These are phyloP conservation scores for Sturnira hondurensis DNA, from an alignment of 2,113 vertebrate species.

Conservation along the genomic window DNA sequence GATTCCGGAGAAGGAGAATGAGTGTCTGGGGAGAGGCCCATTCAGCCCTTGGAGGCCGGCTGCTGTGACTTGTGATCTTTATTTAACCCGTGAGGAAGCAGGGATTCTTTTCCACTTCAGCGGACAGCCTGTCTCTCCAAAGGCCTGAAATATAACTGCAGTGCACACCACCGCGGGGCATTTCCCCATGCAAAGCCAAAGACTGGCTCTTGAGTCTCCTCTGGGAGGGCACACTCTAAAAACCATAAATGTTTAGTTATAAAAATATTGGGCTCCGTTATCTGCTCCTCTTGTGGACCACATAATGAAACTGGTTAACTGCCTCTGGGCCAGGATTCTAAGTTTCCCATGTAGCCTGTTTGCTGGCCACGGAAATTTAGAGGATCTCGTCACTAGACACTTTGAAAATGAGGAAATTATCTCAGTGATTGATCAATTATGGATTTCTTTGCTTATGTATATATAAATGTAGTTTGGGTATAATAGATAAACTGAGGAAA, in stretches of 20 bases:
- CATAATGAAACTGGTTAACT: background rate
- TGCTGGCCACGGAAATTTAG: background rate
- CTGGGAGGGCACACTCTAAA: background rate
- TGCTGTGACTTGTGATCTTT: conserved; percentile 37
- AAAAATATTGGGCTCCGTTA: background rate
- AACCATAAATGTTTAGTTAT: background rate
- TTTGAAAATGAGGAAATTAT: background rate
- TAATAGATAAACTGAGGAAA: background rate
- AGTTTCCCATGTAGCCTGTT: background rate
- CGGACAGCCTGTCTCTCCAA: conserved; percentile 33
- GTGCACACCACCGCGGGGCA: background rate
- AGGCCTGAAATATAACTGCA: conserved; percentile 34
- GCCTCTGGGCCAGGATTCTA: background rate
- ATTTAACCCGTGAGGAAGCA: conserved; percentile 26
- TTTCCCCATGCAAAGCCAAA: background rate
- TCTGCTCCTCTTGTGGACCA: background rate
- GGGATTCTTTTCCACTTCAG: conserved; percentile 59
- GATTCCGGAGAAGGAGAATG: conserved; percentile 76
- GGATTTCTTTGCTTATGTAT: background rate
- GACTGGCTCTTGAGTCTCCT: background rate
- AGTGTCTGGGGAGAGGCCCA: conserved; percentile 40
- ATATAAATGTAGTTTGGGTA: background rate
- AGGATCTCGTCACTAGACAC: background rate
- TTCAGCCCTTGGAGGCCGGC: background rate
- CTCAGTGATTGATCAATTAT: background rate